Base-by-base conservation (phyloP, 2,113 vertebrate genomes). In the Leucosticte australis region DNA sequence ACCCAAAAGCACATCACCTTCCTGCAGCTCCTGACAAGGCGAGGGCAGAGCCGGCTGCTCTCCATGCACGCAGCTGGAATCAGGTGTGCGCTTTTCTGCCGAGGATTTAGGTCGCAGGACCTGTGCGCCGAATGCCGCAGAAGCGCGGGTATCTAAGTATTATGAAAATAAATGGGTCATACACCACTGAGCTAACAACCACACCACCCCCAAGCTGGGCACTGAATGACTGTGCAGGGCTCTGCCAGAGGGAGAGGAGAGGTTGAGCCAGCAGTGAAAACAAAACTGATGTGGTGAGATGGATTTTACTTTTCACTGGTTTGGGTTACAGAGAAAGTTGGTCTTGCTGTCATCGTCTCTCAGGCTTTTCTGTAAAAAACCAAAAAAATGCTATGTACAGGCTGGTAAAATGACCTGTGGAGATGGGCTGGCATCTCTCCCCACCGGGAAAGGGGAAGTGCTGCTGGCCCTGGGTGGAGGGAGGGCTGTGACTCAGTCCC, bases 231-330 rank as follows among this genome's bases (percentile, higher is more conserved):
- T 98, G 96, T 97, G 83, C 93, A 92, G 55, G 83, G 86, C 95
- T 97, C 90, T 96, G 71, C 96, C 94, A 96, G 96, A 90, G 85
- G 85, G 95, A 97, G 84, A 95, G 95, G 95, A 96, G 49, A 96
- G 97, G 92, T 78, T 95, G 97, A 93, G 96, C 90, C 83, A 93
- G 84, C 96, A 98, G 96, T 96, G 97, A 98, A 98, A 98, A 97
- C 97, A 98, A 98, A 98, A 98, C 98, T 92, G 91, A 97, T 98
- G 98, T 53, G 98, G 98, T 98, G 75, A 98, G 96, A 87, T 92
- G 95, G 88, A 97, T 98, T 98, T 97, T 97, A 98, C 97, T 98
- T 98, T 98, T 98, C 96, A 97, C 93, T 96, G 73, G 94, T 94
- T 97, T 95, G 94, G 97, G 97, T 97, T 96, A 97, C 92, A 97